Percentiles rank a stretch among this genome's conserved stretches.
These are phyloP conservation scores for Oreamnos americanus DNA, from an alignment of 2,113 vertebrate genomes.

Conservation along the genomic window DNA sequence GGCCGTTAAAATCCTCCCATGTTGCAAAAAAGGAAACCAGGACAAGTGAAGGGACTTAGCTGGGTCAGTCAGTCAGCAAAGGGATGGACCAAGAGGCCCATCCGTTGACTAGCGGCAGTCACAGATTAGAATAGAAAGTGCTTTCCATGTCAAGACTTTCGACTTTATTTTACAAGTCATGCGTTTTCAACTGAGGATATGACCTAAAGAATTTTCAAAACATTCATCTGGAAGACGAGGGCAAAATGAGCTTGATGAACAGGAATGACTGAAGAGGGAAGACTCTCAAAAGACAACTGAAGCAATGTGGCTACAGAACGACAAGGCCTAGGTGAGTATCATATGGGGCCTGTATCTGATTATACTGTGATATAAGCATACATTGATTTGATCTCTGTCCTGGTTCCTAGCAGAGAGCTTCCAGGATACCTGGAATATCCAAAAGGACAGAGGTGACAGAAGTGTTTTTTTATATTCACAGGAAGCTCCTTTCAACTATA, in stretches of 20 bases:
- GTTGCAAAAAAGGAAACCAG: background rate
- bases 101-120: background rate
- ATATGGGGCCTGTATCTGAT: background rate
- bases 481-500: background rate
- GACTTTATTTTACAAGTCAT: background rate
- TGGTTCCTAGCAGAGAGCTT: background rate
- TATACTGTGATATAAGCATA: background rate
- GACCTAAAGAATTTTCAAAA: background rate
- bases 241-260: background rate
- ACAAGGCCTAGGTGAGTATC: background rate
- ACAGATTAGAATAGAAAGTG: background rate
- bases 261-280: background rate
- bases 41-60: background rate
- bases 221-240: background rate
- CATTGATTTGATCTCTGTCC: background rate
- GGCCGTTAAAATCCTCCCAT: background rate
- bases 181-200: background rate
- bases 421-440: background rate
- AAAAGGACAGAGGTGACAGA: background rate
- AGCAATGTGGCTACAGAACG: background rate
- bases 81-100: background rate
- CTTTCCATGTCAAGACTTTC: background rate
- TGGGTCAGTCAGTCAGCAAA: background rate
- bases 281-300: background rate
- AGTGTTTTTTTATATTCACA: background rate